Base-by-base conservation (phyloP, 2,797 vertebrate species). In the Melanotaenia pygmaea region DNA sequence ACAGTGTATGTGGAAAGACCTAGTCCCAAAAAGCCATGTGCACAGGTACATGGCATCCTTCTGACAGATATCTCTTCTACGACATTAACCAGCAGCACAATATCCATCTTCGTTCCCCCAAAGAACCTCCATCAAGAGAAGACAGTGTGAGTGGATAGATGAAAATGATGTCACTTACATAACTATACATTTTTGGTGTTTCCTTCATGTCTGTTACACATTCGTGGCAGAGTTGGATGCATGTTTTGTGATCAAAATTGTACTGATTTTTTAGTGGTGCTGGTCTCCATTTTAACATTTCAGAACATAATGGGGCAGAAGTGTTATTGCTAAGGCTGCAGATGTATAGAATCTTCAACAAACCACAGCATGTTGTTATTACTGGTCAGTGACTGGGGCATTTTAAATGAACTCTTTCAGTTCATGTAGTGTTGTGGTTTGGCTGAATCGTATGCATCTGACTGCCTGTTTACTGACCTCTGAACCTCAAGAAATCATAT, bases 111-210 rank as follows among this genome's bases (percentile, higher is more conserved):
- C 85, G 16, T 63, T 85, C 57, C 79, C 70, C 87, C 76, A 86
- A 72, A 92, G 88, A 83, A n/a, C 86, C 35, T 89, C 93, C 40
- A 14, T 86, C 83, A 93, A 67, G 71, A 93, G 63, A 79, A 86
- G 81, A 79, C 68, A 9, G 62, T 1, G 89, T 93, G 89, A 92
- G 92, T 92, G 79, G 82, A 79, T 70, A 50, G 66, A 80, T 63
- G 73, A 76, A 73, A 76, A 77, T n/a, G 35, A 65, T 77, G 59
- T 78, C 63, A 54, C 59, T 63, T 35, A 47, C 26, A 57, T 26
- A 74, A 76, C 28, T 24, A 51, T 24, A 51, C 34, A 8, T 37
- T 64, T 24, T 69, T 22, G 14, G 47, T 60, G 10, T 71, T 58
- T 74, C 66, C 43, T 47, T 58, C 71, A 11, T 40, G 28, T 54